Percentiles rank a stretch among this genome's conserved stretches.
phyloP scores from a whole-genome alignment of 2,888 invertebrate genomes.

The Plebejus argus region DNA sequence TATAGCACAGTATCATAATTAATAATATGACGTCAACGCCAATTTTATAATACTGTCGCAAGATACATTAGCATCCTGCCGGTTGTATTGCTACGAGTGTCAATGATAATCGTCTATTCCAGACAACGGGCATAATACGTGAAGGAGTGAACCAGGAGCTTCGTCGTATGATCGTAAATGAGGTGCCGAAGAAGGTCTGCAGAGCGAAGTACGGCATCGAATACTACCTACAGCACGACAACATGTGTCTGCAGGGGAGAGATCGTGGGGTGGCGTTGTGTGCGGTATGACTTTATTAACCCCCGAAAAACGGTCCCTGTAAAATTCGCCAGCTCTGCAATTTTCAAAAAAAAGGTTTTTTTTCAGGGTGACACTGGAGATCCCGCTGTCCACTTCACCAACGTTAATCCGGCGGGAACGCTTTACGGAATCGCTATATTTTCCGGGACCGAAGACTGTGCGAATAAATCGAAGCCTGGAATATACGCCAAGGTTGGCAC shows the following conservation, averaged over 20 bases:
- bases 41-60: not conserved
- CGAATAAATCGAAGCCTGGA: conserved; percentile 71
- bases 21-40: not conserved
- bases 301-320: not conserved
- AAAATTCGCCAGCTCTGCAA: not conserved
- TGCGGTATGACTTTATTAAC: conserved; percentile 55
- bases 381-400: conserved; percentile 72
- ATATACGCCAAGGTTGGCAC: conserved; percentile 68
- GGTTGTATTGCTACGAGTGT: not conserved
- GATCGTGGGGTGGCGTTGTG: conserved; percentile 68
- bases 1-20: no score
- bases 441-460: conserved; percentile 74
- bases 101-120: conserved; percentile 19
- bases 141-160: conserved; percentile 73
- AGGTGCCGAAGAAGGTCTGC: conserved; percentile 57
- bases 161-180: conserved; percentile 68
- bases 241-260: conserved; percentile 65
- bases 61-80: not conserved
- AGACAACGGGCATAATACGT: conserved; percentile 70
- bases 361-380: conserved; percentile 72
- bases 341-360: not conserved
- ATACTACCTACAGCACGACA: conserved; percentile 69
- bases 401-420: conserved; percentile 64
- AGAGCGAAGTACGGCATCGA: conserved; percentile 66
- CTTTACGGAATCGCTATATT: conserved; percentile 70